A percentile compares a stretch with the other conserved stretches of the same genome.
Conservation (phyloP, 2,113 vertebrate genomes). For the Phalacrocorax brasilianus region DNA sequence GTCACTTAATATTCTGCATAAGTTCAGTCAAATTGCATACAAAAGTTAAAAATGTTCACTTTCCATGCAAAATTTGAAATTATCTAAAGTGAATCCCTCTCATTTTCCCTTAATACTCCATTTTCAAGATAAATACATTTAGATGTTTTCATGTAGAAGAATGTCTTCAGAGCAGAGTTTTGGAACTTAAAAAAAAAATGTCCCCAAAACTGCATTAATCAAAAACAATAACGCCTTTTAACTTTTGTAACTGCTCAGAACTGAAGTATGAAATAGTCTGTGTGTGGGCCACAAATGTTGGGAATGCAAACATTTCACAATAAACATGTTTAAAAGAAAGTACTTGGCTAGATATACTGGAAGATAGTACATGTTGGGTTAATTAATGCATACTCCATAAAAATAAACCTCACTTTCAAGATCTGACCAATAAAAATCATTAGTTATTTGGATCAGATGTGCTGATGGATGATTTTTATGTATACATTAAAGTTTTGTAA, state of each 20-base stretch:
- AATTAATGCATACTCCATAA: slow-evolving; percentile 94
- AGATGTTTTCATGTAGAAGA: slow-evolving; percentile 49
- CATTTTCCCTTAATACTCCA: background rate
- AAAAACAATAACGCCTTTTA: slow-evolving; percentile 98
- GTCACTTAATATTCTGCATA: background rate
- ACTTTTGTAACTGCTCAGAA: slow-evolving; percentile 87
- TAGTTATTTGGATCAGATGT: slow-evolving; percentile 88
- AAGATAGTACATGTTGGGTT: slow-evolving; percentile 98
- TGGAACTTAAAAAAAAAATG: slow-evolving; percentile 42
- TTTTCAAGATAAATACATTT: slow-evolving; percentile 42
- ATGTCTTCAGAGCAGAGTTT: slow-evolving; percentile 65
- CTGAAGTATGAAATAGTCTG: slow-evolving; percentile 96
- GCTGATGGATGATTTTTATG: slow-evolving; percentile 79
- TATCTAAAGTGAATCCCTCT: background rate
- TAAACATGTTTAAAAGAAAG: slow-evolving; percentile 99
- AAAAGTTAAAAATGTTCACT: slow-evolving; percentile 22
- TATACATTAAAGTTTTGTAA: slow-evolving; percentile 68
- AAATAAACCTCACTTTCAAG: slow-evolving; percentile 97
- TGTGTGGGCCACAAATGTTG: slow-evolving; percentile 96
- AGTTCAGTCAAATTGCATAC: slow-evolving; percentile 4
- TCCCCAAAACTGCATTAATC: slow-evolving; percentile 88
- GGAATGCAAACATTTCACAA: slow-evolving; percentile 99
- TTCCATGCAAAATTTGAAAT: slow-evolving; percentile 28
- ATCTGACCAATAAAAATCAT: slow-evolving; percentile 93
- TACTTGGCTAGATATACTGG: slow-evolving; percentile 90